Base-by-base conservation (phyloP, 2,888 invertebrate species). In the Drosophila mulleri region DNA sequence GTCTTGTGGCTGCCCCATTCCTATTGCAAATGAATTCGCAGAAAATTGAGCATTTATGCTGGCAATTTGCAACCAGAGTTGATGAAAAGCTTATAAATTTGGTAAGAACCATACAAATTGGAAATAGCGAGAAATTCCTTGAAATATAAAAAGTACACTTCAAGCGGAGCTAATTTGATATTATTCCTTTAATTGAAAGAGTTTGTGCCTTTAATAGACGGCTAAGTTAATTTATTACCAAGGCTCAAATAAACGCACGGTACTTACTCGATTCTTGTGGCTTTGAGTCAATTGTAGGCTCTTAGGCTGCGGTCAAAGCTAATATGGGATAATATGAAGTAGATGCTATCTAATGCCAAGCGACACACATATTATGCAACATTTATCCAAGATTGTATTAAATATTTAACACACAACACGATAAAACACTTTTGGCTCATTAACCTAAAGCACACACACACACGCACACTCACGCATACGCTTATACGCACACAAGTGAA, bases 371-470 rank as follows among this genome's bases (percentile, higher is more conserved):
- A 79, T 84, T 83, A 87, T 84, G 89, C 84, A 89, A 84, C 79
- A 87, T 84, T 87, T 81, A 87, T 82, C 75, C 72, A 72, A 80
- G 83, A 83, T 79, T 81, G 78, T 89, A 87, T 89, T 79, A 87
- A 84, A 89, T 84, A 84, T 89, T 89, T 83, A 89, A 77, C 78
- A 72, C 82, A 87, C 77, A 84, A 87, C 84, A 84, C 84, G 86
- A 86, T 89, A 84, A 85, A 86, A 89, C 83, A 86, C 88, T 89
- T 86, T 83, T 77, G 81, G 79, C 90, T 88, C 88, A 86, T 86
- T 86, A 88, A 83, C 80, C 90, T 77, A 73, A 71, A 47, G 66
- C 42, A 65, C 72, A 75, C 58, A 26, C 47, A 59, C 48, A 20
- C 12, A 16, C 16, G 35, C 12, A 12, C 35, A 35, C 37, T 29